Percentiles rank a stretch among this genome's conserved stretches.
phyloP scores from a whole-genome alignment of 2,113 vertebrate genomes.

The Ramphastos sulfuratus region DNA sequence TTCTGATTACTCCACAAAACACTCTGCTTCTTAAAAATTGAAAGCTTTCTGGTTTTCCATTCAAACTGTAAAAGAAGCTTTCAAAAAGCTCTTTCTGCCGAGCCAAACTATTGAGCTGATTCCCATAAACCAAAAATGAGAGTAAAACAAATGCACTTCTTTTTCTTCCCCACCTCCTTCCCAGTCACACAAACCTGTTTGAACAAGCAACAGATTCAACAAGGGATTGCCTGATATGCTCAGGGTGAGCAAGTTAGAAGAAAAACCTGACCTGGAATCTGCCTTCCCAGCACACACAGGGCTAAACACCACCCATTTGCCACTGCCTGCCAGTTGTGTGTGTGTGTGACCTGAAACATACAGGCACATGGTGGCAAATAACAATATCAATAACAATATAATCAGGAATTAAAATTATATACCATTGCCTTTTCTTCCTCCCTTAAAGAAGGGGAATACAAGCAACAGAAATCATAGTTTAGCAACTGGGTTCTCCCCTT shows the following conservation, averaged over 20 bases:
- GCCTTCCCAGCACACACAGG: background rate
- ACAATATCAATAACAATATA: background rate
- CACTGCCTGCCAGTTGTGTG: background rate
- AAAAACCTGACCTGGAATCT: slow-evolving; percentile 66
- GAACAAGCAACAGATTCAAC: slow-evolving; percentile 62
- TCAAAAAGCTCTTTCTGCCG: background rate
- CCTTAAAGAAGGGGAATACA: background rate
- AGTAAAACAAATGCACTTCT: background rate
- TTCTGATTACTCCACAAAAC: background rate
- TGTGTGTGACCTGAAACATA: background rate
- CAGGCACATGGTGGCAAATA: background rate
- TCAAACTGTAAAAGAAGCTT: background rate
- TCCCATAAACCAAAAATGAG: background rate
- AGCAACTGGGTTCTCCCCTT: background rate
- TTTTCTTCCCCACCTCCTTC: background rate
- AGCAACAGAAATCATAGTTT: background rate
- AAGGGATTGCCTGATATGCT: slow-evolving; percentile 41
- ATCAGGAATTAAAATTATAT: background rate
- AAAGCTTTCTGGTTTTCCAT: background rate
- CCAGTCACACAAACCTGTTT: slow-evolving; percentile 49
- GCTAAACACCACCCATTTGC: background rate
- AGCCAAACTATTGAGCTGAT: background rate
- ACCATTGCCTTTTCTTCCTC: background rate
- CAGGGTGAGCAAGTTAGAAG: background rate
- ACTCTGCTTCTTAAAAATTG: background rate